These are phyloP conservation scores for Microcaecilia unicolor DNA, from an alignment of 2,797 vertebrate genomes.

Conservation along the genomic window DNA sequence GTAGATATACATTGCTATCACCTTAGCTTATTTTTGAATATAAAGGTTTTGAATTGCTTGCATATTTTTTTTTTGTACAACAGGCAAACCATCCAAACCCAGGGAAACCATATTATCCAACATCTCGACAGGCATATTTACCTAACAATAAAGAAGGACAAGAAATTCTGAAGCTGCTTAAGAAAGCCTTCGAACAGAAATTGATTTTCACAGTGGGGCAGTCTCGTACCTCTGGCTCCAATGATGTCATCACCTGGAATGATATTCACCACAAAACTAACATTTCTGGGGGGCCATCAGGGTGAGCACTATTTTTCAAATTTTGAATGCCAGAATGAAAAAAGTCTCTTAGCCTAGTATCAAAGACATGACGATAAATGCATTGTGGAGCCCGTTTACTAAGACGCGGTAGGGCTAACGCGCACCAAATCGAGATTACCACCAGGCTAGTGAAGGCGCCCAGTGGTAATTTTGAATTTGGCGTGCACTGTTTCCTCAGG, in stretches of 20 bases:
- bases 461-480: too few species aligned
- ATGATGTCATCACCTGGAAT: conserved; percentile 52
- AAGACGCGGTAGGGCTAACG: too few species aligned
- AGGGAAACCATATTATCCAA: background rate
- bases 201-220: conserved; percentile 57
- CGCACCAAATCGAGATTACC: too few species aligned
- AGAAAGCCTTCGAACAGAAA: conserved; percentile 33
- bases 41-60: background rate
- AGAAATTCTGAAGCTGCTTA: conserved; percentile 44
- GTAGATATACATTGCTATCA: too few species aligned
- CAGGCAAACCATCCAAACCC: conserved; percentile 50
- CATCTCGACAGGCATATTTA: conserved; percentile 15
- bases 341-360: too few species aligned
- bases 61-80: conserved; percentile 18
- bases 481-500: too few species aligned
- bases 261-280: conserved; percentile 63
- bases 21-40: too few species aligned
- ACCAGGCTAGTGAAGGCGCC: too few species aligned
- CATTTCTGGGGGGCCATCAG: background rate
- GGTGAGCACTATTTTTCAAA: conserved; percentile 34
- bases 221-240: conserved; percentile 16
- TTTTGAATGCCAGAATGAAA: too few species aligned
- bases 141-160: conserved; percentile 45
- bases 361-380: too few species aligned
- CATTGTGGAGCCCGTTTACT: too few species aligned